Conservation (phyloP, 2,888 invertebrate species). For the Polyommatus iphigenia region DNA sequence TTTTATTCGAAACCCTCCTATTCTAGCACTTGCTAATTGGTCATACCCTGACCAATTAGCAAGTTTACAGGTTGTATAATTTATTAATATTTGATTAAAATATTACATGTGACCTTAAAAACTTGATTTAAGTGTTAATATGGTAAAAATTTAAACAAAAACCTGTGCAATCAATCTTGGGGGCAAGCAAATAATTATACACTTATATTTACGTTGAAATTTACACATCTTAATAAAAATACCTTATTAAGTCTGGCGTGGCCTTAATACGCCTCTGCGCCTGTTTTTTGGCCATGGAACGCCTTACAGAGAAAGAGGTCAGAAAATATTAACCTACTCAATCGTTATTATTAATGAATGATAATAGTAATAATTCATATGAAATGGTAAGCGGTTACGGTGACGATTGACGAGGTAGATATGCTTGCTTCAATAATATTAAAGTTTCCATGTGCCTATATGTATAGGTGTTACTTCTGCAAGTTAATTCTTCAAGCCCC, state of each 20-base stretch:
- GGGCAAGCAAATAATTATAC: conserved; percentile 21
- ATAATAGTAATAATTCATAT: background rate
- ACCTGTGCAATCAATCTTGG: conserved; percentile 18
- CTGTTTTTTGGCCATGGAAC: conserved; percentile 22
- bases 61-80: background rate
- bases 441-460: too few relatives aligned
- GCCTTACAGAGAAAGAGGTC: conserved; percentile 30
- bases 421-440: too few relatives aligned
- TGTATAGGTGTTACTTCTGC: too few relatives aligned
- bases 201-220: conserved; percentile 19
- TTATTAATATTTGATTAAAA: background rate
- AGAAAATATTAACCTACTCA: conserved; percentile 19
- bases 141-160: background rate
- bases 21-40: background rate
- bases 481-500: too few relatives aligned
- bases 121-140: background rate
- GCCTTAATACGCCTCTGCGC: conserved; percentile 29
- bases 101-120: conserved; percentile 10
- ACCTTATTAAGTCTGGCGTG: conserved; percentile 2
- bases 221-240: conserved; percentile 30
- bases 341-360: conserved; percentile 17
- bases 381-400: background rate
- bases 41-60: too few relatives aligned
- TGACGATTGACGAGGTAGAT: too few relatives aligned
- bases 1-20: too few relatives aligned